Evolutionary conservation across 2,797 vertebrate species (phyloP), one percentile per base, ranked within the genome.

Genomic region (Oreochromis mossambicus): DNA sequence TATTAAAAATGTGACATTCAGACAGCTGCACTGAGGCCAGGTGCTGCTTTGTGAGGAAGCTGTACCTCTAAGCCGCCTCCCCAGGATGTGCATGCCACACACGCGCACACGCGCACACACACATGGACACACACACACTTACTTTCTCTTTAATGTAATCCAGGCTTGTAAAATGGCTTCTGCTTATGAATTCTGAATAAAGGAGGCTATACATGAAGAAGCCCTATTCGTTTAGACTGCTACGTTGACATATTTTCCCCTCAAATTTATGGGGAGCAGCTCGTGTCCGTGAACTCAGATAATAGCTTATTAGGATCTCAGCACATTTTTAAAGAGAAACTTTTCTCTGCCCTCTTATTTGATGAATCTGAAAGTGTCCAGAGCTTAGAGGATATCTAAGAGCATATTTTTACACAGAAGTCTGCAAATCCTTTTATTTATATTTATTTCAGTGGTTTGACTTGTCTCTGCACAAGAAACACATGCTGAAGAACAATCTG

Each of bases 151-250:
- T 86, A 90, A 86, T 88, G 84, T 80, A 83, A 83, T 80, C 86
- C 24, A 29, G 77, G 80, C 86, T 85, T 82, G 84, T 86, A 89
- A 89, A 93, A 90, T 89, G 85, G 86, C 86, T 84, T 84, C 87
- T 89, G 68, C 86, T 83, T 88, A 91, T 89, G 86, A 92, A 93
- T 91, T 84, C 79, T 79, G 86, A 90, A 92, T 91, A 87, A 86
- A 77, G 78, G 88, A 26, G 77, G 77, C 81, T 78, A 63, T 83
- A 89, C 86, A 84, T 88, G 76, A 82, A 70, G 80, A 77, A 80
- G 34, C 81, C 36, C 77, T 78, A 32, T 89, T 92, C 80, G 88
- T 88, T 89, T 58, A 83, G 82, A 86, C 66, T 87, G 86, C 90
- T 70, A 86, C 66, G 79, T 90, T 89, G 83, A 93, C 88, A 91